A percentile compares a stretch with the other conserved stretches of the same genome.
Evolutionary conservation across 2,888 invertebrate species (phyloP).

Genomic region (Petrolisthes cinctipes): DNA sequence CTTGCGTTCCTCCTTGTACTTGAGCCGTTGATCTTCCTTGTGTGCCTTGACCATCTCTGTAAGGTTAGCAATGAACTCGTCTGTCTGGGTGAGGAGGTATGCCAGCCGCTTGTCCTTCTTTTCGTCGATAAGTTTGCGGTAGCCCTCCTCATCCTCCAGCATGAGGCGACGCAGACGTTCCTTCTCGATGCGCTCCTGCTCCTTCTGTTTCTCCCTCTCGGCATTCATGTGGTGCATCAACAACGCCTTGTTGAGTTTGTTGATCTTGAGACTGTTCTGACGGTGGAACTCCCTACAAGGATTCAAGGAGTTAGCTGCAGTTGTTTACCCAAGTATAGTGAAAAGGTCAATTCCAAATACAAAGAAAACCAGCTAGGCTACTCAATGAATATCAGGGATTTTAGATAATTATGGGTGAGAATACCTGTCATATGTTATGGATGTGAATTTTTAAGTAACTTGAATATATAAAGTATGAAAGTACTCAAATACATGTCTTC

Average conservation of each 20-base stretch:
- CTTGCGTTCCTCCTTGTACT: slow-evolving; percentile 88
- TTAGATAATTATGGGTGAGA: no score
- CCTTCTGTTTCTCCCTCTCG: slow-evolving; percentile 98
- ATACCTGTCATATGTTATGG: no score
- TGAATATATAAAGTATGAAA: no score
- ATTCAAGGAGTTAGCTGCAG: no score
- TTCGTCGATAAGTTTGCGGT: slow-evolving; percentile 98
- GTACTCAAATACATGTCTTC: no score
- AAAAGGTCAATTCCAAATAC: no score
- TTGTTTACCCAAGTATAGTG: no score
- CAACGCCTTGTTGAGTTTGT: slow-evolving; percentile 93
- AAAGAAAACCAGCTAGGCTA: no score
- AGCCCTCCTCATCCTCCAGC: slow-evolving; percentile 99
- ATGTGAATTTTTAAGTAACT: no score
- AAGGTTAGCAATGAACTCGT: slow-evolving; percentile 96
- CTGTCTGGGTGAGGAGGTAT: slow-evolving; percentile 96
- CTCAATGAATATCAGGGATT: no score
- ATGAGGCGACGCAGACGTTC: slow-evolving; percentile 98
- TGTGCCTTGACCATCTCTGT: slow-evolving; percentile 98
- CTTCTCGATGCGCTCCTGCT: slow-evolving; percentile 98
- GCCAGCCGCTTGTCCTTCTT: slow-evolving; percentile 99
- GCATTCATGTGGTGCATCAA: slow-evolving; percentile 98
- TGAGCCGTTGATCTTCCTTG: slow-evolving; percentile 90
- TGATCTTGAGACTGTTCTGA: slow-evolving; percentile 85
- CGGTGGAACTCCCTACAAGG: slow-evolving; percentile 89